These are phyloP conservation scores for Panagrolaimus sp. DNA, from an alignment of 1,140 invertebrate species.

Conservation along the genomic window DNA sequence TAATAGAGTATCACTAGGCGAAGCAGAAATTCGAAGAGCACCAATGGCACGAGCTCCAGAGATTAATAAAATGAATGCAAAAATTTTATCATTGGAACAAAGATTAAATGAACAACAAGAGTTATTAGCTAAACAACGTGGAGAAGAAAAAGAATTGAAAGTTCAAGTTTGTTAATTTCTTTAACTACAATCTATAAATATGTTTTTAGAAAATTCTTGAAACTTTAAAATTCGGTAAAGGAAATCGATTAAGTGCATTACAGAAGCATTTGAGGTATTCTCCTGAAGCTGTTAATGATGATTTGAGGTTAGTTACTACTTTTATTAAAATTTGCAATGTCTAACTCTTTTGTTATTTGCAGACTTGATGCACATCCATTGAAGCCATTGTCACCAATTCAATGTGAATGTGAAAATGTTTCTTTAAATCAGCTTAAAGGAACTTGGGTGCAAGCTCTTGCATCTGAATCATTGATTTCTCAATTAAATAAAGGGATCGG, in stretches of 20 bases:
- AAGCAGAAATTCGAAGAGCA: background rate
- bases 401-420: background rate
- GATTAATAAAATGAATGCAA: background rate
- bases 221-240: conserved; percentile 5
- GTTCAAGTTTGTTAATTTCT: background rate
- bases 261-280: conserved; percentile 3
- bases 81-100: background rate
- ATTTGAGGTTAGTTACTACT: background rate
- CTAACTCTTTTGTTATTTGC: background rate
- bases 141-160: conserved; percentile 2
- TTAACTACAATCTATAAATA: no score
- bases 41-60: background rate
- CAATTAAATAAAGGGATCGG: background rate
- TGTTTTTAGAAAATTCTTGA: background rate
- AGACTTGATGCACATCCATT: conserved; percentile 13
- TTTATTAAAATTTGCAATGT: background rate
- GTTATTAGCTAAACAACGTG: background rate
- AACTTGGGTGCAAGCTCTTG: background rate
- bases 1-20: background rate
- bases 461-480: background rate
- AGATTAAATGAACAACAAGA: background rate
- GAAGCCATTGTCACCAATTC: background rate
- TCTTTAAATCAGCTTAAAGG: background rate
- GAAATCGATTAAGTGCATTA: background rate
- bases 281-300: background rate